Base-by-base conservation (phyloP, 2,113 vertebrate genomes). In the Craseonycteris thonglongyai region DNA sequence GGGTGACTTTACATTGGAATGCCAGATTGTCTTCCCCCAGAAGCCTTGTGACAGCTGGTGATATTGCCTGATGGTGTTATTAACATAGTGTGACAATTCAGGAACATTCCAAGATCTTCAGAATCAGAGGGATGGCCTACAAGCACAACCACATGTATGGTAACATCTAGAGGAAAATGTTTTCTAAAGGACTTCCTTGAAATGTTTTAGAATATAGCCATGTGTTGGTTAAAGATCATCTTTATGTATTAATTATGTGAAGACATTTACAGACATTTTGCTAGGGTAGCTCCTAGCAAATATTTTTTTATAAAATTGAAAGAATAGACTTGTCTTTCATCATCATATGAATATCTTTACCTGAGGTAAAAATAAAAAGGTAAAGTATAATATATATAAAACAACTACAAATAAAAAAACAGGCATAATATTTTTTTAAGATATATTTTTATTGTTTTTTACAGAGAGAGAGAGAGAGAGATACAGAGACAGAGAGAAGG, bases 91-190 rank as follows among this genome's bases (percentile, higher is more conserved):
- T 35, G 24, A 79, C 66, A 58, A 61, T 26, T 85, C 42, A 61
- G 16, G 18, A 54, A 65, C 8, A 45, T 2, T 12, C 35, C 24
- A 28, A 51, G 22, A 21, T 42, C 24, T 51, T 59, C 10, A 72
- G 56, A 63, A 63, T 59, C 7, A 0, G 35, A 76, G 10, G 19
- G 5, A 61, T 11, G 13, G 10, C 6, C 49, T 63, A 13, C 3
- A 49, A 42, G 54, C 38, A 33, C 22, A 66, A 18, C 8, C 30
- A 40, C 49, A 40, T 1, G 1, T 7, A 21, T 0, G 0, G 0
- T 5, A 11, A 42, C 33, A 58, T 42, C 22, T 56, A 68, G 5
- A 69, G 24, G 42, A 68, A 86, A 58, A 16, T 2, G 2, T 61
- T 90, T 94, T 74, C 63, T 49, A 38, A 56, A 61, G 8, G n/a